Base-by-base conservation (phyloP, 2,797 vertebrate species). In the Lophotriccus pileatus region DNA sequence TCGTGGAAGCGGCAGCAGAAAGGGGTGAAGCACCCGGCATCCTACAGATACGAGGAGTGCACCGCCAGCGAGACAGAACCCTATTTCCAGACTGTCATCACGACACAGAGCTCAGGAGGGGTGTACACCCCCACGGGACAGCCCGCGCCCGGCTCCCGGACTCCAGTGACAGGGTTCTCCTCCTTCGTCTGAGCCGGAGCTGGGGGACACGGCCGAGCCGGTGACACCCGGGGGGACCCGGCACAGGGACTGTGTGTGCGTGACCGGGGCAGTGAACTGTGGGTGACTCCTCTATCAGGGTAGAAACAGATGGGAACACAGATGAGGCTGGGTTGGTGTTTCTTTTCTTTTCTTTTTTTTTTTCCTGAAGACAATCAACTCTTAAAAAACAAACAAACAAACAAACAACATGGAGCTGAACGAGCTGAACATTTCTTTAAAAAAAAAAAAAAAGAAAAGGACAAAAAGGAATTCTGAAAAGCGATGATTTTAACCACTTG, bases 1-100 rank as follows among this genome's bases (percentile, higher is more conserved):
- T 99, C 99, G 0, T 99, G 99, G 99, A 99, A 99, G 97, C 98
- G 99, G 77, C 98, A 99, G 97, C 98, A 99, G 94, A 99, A 99
- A 72, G 98, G 98, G 77, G 97, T 99, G 52, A 98, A 99, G 94
- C 92, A 96, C 83, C 98, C 95, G 0, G 85, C 96, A 0, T 97
- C 95, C 10, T 99, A 99, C 56, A 83, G 97, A 87, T 99, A 99
- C 7, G 99, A 99, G 96, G 99, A 99, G 78, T 99, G 98, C 2
- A 98, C 98, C 9, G 98, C 97, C 4, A 95, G 96, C 2, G 99
- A 99, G 74, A 62, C 98, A 0, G 99, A 99, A 52, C 98, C 98
- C 44, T 99, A 98, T 96, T 99, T 99, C 97, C 99, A 99, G 98
- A 98, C 99, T 39, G 99, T 99, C 95, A 98, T 99, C 89, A 99